phyloP scores from a whole-genome alignment of 2,113 vertebrate genomes.

The Nothocercus julius region DNA sequence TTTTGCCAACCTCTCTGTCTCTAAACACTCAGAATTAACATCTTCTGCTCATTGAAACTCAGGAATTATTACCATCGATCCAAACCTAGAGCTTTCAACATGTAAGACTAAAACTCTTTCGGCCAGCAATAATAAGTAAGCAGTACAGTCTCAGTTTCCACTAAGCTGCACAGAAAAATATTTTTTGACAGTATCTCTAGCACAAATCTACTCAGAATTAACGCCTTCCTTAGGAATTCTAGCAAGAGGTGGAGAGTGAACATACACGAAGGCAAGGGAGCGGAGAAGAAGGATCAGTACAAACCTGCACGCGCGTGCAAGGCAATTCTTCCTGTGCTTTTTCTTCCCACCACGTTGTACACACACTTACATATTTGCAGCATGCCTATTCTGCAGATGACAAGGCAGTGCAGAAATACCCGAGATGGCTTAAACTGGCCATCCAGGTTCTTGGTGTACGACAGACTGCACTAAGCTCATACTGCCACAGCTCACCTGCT shows the following conservation, averaged over 20 bases:
- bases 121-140: neutral
- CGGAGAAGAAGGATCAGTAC: neutral
- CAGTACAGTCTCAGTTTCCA: neutral
- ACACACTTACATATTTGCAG: neutral
- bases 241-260: neutral
- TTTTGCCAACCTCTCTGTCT: neutral
- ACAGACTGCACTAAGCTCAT: neutral
- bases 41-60: neutral
- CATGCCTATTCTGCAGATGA: neutral
- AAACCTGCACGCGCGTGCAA: neutral
- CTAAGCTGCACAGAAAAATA: neutral
- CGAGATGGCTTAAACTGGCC: neutral
- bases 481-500: neutral
- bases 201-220: neutral
- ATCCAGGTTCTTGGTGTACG: neutral
- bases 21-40: neutral
- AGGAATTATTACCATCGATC: neutral
- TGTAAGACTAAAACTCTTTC: neutral
- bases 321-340: neutral
- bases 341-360: accelerated
- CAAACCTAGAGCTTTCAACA: neutral
- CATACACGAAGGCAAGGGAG: neutral
- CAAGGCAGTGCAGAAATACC: neutral
- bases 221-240: neutral
- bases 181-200: neutral